These are phyloP conservation scores for Thinocorus orbignyianus DNA, from an alignment of 2,113 vertebrate genomes.

Conservation along the genomic window DNA sequence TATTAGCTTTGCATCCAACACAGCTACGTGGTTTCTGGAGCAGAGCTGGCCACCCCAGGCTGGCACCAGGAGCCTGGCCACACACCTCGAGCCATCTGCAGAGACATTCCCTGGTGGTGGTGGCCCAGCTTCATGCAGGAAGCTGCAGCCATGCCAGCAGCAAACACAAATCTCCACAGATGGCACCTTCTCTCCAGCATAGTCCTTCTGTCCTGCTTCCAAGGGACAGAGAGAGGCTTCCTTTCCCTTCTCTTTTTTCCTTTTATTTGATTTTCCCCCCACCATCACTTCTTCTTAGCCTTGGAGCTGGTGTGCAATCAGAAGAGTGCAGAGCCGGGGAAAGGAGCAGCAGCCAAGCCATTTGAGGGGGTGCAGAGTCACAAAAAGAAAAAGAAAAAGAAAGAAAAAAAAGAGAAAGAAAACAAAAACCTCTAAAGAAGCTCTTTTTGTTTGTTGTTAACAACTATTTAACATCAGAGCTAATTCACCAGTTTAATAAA, in stretches of 20 bases:
- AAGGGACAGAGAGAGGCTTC: not conserved
- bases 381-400: not conserved
- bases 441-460: not conserved
- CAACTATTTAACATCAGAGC: not conserved
- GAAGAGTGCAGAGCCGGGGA: not conserved
- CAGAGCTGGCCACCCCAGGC: not conserved
- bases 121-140: not conserved
- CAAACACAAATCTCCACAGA: not conserved
- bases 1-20: not conserved
- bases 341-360: not conserved
- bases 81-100: not conserved
- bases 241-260: not conserved
- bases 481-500: slow-evolving; percentile 30
- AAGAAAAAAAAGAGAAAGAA: fast-evolving
- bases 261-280: not conserved
- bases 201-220: not conserved
- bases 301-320: not conserved
- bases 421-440: not conserved
- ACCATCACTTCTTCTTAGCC: not conserved
- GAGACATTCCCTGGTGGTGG: fast-evolving
- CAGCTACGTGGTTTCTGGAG: not conserved
- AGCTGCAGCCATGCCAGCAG: not conserved
- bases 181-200: not conserved
- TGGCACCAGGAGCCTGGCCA: not conserved
- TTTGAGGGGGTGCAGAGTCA: not conserved